Percentiles rank a stretch among this genome's conserved stretches.
Conservation (phyloP, 2,113 vertebrate genomes). For the Ceyx cyanopectus region DNA sequence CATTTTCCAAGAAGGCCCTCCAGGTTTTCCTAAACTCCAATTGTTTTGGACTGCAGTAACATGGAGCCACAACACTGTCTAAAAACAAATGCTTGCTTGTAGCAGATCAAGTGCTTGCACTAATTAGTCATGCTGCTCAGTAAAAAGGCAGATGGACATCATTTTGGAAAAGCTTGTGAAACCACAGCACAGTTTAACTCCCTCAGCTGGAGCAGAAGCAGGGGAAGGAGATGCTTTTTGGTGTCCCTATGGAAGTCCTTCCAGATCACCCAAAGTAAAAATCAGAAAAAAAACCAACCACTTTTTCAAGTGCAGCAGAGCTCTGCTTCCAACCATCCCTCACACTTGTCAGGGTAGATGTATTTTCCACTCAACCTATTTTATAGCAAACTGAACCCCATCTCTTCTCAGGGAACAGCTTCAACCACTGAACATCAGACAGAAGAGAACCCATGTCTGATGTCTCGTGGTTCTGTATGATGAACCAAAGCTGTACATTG, state of each 20-base stretch:
- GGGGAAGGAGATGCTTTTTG: neutral
- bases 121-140: neutral
- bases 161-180: conserved; percentile 27
- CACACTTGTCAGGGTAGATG: neutral
- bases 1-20: conserved; percentile 40
- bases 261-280: neutral
- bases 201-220: neutral
- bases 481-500: neutral
- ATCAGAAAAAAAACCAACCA: neutral
- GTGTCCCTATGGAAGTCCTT: neutral
- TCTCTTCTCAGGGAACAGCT: neutral
- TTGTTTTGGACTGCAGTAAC: conserved; percentile 13
- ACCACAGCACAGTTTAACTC: neutral
- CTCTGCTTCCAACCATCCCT: neutral
- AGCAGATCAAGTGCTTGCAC: neutral
- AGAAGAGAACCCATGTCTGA: neutral
- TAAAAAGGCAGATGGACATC: neutral
- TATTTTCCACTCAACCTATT: neutral
- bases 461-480: neutral
- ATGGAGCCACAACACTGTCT: neutral
- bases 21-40: neutral
- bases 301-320: neutral
- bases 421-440: neutral
- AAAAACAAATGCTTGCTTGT: conserved; percentile 24
- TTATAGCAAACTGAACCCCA: neutral